Evolutionary conservation across 2,113 vertebrate species (phyloP), one percentile per base, ranked within the genome.

Genomic region (Periophthalmodon schlosseri): DNA sequence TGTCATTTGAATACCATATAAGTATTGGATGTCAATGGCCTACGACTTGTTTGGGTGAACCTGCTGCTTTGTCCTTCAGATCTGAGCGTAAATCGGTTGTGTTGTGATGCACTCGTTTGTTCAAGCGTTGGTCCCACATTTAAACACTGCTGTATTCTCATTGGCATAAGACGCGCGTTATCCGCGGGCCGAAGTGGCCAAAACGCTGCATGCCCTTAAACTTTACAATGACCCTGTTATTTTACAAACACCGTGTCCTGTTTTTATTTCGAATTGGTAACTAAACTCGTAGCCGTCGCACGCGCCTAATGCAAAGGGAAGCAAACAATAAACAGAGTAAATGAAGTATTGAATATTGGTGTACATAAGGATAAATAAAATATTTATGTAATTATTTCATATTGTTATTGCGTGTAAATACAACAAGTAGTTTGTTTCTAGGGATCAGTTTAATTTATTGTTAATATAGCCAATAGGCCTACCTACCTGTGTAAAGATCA

Each of bases 351-450:
- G 84, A 95, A 94, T 92, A 93, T 96, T 94, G 92, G 94, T 96
- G 95, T 94, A 95, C 94, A 98, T 98, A 96, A 47, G 89, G 79
- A 90, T 91, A 94, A 93, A 94, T 93, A 97, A 96, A 96, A 95
- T 99, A 99, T 99, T 99, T 99, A 99, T 99, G 96, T 99, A 99
- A 98, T 98, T 97, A 97, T 98, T 98, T 97, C 96, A 95, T 97
- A 98, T 96, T 95, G 96, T 95, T 96, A 97, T 96, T 96, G 93
- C 93, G 87, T 99, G 97, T 99, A 99, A 95, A 99, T 99, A 99
- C 89, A 91, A 95, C 93, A 94, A 93, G 94, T 95, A 96, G 94
- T 95, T 95, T 91, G 95, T 95, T 96, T 44, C 95, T 86, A 84
- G 96, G 96, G 95, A 95, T 94, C 93, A 96, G 95, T 93, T 98